Evolutionary conservation across 2,113 vertebrate species (phyloP).

Genomic region (Brevimyrus niger): DNA sequence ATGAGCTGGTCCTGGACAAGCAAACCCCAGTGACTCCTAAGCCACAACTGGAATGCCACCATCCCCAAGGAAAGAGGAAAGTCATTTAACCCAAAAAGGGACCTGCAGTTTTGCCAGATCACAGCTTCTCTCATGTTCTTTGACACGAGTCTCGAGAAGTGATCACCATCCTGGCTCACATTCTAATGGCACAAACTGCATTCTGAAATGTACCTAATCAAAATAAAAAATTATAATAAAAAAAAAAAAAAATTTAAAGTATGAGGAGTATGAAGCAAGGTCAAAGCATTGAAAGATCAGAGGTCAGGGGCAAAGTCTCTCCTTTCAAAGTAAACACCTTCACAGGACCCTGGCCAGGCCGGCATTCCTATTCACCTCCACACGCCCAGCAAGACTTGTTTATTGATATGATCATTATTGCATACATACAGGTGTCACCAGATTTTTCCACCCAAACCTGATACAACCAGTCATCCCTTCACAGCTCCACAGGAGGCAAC

Average conservation of each 20-base stretch:
- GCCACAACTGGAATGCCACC: neutral
- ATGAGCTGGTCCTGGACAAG: neutral
- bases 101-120: neutral
- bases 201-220: neutral
- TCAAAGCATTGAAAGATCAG: neutral
- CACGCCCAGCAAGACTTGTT: neutral
- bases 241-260: neutral
- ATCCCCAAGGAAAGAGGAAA: neutral
- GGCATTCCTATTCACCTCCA: neutral
- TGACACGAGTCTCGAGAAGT: neutral
- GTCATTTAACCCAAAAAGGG: neutral
- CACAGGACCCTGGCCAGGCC: neutral
- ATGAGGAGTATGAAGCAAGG: neutral
- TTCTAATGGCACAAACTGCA: neutral
- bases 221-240: neutral
- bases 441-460: neutral
- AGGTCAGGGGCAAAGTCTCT: neutral
- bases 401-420: neutral
- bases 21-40: neutral
- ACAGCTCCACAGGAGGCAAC: neutral
- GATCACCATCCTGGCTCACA: neutral
- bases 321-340: slow-evolving; percentile 32
- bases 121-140: neutral
- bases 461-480: neutral
- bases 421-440: neutral